phyloP scores from a whole-genome alignment of 2,797 vertebrate species.

The Phoeniculus purpureus region DNA sequence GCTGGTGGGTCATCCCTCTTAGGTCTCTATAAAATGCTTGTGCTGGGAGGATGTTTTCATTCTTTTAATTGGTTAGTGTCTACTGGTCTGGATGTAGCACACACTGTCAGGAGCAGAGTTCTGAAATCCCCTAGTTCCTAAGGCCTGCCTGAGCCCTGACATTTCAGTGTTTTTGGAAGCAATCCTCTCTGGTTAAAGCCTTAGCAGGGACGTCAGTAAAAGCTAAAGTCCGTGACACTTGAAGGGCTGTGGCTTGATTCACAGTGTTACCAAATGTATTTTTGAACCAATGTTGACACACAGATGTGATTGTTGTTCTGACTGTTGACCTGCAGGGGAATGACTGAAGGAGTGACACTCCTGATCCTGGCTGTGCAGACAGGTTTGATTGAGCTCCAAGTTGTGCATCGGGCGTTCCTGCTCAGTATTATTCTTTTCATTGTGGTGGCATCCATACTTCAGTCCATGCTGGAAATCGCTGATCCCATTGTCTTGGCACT shows the following conservation, averaged over 20 bases:
- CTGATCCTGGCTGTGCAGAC: conserved; percentile 97
- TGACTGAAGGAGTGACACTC: conserved; percentile 97
- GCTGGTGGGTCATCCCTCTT: not conserved
- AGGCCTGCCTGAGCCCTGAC: too few species aligned
- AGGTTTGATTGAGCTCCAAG: conserved; percentile 96
- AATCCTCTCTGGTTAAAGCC: not conserved
- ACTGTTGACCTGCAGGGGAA: conserved; percentile 82
- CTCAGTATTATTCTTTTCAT: conserved; percentile 99
- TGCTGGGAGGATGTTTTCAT: not conserved
- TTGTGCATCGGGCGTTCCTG: conserved; percentile 96
- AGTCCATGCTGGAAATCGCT: conserved; percentile 98
- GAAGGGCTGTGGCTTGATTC: not conserved
- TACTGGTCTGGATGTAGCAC: not conserved
- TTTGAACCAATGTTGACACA: not conserved
- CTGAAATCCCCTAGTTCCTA: not conserved
- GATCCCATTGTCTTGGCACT: conserved; percentile 96
- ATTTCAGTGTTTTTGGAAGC: not conserved
- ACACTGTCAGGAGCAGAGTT: not conserved
- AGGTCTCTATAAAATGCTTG: not conserved
- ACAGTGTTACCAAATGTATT: not conserved
- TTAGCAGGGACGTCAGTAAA: not conserved
- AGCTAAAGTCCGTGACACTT: not conserved
- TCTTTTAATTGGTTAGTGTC: not conserved
- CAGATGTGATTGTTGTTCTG: not conserved
- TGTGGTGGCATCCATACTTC: conserved; percentile 95